A percentile compares a stretch with the other conserved stretches of the same genome.
These are phyloP conservation scores for Myotis findleyi DNA, from an alignment of 2,797 vertebrate genomes.

Conservation along the genomic window DNA sequence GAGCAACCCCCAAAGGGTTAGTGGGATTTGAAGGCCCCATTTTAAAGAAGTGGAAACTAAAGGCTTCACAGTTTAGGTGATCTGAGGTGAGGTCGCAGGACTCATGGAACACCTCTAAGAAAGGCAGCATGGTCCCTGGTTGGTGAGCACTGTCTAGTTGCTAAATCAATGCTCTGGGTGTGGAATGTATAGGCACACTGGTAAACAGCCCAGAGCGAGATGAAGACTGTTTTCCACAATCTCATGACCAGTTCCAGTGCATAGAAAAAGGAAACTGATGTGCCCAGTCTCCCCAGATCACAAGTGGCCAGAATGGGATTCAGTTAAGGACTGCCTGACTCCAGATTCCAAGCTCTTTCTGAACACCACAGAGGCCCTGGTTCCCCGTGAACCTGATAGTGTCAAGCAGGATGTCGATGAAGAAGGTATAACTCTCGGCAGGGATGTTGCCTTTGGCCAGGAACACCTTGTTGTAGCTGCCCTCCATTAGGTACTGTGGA, in stretches of 20 bases:
- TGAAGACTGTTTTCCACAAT: neutral
- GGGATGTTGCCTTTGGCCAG: constrained; percentile 98
- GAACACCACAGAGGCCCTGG: neutral
- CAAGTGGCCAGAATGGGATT: neutral
- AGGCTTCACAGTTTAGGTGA: neutral
- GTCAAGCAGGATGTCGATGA: constrained; percentile 97
- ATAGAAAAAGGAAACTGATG: neutral
- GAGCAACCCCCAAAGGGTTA: neutral
- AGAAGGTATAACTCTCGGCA: constrained; percentile 97
- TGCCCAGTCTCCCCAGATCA: neutral
- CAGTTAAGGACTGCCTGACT: neutral
- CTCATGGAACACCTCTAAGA: neutral
- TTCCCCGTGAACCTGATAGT: constrained; percentile 92
- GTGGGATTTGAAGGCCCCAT: neutral
- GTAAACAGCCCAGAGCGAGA: neutral
- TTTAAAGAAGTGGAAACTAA: neutral
- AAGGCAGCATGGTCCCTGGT: neutral
- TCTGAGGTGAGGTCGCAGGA: neutral
- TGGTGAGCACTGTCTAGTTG: neutral
- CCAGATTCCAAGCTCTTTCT: too few species aligned
- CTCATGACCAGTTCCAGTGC: neutral
- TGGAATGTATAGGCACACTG: neutral
- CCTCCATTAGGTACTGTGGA: constrained; percentile 96
- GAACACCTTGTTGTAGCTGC: constrained; percentile 99
- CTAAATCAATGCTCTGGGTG: neutral